phyloP scores from a whole-genome alignment of 2,113 vertebrate genomes.

The Eulacestoma nigropectus region DNA sequence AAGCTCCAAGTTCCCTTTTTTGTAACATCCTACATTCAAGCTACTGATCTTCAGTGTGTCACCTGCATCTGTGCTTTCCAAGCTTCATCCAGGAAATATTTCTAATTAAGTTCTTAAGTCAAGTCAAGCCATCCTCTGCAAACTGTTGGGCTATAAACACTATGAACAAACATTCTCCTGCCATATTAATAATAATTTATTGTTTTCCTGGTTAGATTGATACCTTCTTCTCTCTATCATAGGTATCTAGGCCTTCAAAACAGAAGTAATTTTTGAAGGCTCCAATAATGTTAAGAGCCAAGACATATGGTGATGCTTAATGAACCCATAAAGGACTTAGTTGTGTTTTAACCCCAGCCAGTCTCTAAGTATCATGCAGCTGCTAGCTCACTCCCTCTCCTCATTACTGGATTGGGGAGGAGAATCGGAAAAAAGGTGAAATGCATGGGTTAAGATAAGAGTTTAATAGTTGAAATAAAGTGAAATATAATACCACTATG shows the following conservation, averaged over 20 bases:
- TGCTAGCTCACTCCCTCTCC: neutral
- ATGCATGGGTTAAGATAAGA: fast-evolving
- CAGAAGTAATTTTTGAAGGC: neutral
- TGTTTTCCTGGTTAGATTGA: neutral
- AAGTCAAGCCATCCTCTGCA: neutral
- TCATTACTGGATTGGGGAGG: neutral
- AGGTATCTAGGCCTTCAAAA: neutral
- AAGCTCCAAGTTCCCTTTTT: neutral
- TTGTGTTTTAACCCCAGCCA: neutral
- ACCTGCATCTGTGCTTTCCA: neutral
- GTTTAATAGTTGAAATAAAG: neutral
- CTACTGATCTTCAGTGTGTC: neutral
- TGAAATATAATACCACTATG: neutral
- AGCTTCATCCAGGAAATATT: neutral
- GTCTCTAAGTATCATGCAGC: neutral
- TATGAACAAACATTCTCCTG: neutral
- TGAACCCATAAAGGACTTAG: neutral
- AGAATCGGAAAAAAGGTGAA: neutral
- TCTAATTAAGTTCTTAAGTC: neutral
- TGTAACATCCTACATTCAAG: neutral
- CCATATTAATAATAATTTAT: neutral
- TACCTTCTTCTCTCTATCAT: neutral
- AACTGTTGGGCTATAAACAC: neutral
- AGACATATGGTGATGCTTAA: neutral
- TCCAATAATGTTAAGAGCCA: neutral